Base-by-base conservation (phyloP, 1,140 invertebrate species). In the Drosophila fuyamai region DNA sequence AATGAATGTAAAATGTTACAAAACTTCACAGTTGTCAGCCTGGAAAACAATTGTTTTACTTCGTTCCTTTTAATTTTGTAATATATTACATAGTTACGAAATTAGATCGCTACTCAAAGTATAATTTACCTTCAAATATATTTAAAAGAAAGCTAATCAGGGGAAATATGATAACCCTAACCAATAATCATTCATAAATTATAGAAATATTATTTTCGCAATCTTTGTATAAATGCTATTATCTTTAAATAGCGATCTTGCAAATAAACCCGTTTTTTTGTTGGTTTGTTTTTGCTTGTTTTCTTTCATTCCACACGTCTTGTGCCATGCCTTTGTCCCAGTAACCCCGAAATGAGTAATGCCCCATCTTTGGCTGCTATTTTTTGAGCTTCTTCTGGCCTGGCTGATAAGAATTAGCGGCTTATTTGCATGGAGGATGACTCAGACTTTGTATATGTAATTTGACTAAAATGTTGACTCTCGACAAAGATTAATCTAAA, bases 301-400 rank as follows among this genome's bases (percentile, higher is more conserved):
- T 67, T 67, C 44, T 66, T 65, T n/a, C 60, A 67, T 43, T 67
- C 46, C 61, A 36, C 61, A 62, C 56, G 60, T 67, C 60, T 50
- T 35, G 16, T 13, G 35, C 62, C 36, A 47, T 56, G 35, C 18
- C 14, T 50, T 50, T 72, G 68, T 50, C 66, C 68, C 68, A 71
- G 44, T 71, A 41, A 71, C 68, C 68, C 68, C 51, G 16, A 48
- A 32, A n/a, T 41, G 40, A 41, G 66, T 70, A 56, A 47, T 68
- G 67, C 67, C 66, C 23, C 53, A 47, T 71, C 51, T 58, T 56
- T 18, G 47, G 36, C 16, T 16, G 62, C 27, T 46, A 13, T 40
- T 46, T 27, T 35, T 0, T n/a, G 63, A 41, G 29, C 13, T 70
- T 56, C 44, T 58, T 58, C 44, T 58, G 51, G 36, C 7, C 38